phyloP scores from a whole-genome alignment of 2,888 invertebrate genomes.

The Acronicta leporina region DNA sequence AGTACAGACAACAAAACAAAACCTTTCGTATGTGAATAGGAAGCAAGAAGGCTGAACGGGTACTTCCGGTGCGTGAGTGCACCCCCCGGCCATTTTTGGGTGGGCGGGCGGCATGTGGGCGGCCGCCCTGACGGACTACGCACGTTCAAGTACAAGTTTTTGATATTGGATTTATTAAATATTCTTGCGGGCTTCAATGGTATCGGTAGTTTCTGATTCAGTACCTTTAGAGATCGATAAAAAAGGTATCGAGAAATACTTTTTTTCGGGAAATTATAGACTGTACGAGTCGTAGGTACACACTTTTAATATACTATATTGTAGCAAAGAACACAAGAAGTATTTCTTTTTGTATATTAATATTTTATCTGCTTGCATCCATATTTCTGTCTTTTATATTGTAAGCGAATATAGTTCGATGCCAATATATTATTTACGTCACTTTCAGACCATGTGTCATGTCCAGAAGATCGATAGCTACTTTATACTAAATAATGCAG shows the following conservation, averaged over 20 bases:
- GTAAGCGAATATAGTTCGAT: background rate
- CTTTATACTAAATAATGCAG: conserved; percentile 32
- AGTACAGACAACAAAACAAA: conserved; percentile 51
- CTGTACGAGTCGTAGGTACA: too few species aligned
- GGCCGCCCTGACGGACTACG: conserved; percentile 50
- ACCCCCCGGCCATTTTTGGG: conserved; percentile 61
- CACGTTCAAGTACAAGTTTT: conserved; percentile 65
- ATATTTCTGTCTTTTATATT: background rate
- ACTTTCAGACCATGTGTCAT: background rate
- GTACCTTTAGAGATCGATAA: background rate
- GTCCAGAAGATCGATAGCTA: conserved; percentile 24
- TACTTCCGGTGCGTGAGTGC: conserved; percentile 74
- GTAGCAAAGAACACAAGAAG: too few species aligned
- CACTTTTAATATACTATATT: too few species aligned
- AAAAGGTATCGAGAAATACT: too few species aligned
- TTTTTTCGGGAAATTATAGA: too few species aligned
- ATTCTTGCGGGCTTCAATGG: conserved; percentile 49
- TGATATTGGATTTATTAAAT: conserved; percentile 58
- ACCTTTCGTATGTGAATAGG: conserved; percentile 54
- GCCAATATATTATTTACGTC: background rate
- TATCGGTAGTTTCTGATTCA: conserved; percentile 24
- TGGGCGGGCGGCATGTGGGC: conserved; percentile 48
- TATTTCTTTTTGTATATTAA: background rate
- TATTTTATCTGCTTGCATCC: background rate
- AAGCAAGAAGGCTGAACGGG: conserved; percentile 69